Percentiles rank a stretch among this genome's conserved stretches.
Evolutionary conservation across 2,797 vertebrate genomes (phyloP).

Genomic region (Arctocebus calabarensis): DNA sequence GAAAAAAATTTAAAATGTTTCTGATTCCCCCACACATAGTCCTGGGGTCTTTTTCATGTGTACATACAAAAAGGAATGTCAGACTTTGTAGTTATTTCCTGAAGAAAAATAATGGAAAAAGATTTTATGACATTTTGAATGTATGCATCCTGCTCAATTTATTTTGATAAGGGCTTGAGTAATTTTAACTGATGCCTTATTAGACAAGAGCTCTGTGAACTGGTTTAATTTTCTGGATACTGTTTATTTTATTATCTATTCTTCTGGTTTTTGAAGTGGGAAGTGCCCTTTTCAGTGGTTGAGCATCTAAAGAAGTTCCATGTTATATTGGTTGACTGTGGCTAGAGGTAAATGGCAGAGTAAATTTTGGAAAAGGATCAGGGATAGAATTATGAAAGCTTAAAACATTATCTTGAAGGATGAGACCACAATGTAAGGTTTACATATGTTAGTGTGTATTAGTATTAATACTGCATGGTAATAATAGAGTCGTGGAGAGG

Average conservation of each 20-base stretch:
- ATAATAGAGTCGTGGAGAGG: not conserved
- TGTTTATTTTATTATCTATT: slow-evolving; percentile 34
- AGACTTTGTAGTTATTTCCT: slow-evolving; percentile 51
- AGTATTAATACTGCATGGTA: not conserved
- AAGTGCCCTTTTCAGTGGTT: not conserved
- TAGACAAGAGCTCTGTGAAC: slow-evolving; percentile 37
- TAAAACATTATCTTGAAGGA: slow-evolving; percentile 46
- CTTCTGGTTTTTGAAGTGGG: slow-evolving; percentile 28
- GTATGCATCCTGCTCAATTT: not conserved
- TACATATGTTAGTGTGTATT: not conserved
- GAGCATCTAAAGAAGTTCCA: not conserved
- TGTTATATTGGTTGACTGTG: not conserved
- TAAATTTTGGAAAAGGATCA: slow-evolving; percentile 48
- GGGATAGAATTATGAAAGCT: slow-evolving; percentile 6
- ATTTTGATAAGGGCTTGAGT: slow-evolving; percentile 35
- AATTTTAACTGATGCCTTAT: slow-evolving; percentile 4
- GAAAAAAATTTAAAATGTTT: slow-evolving; percentile 44
- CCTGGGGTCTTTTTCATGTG: not conserved
- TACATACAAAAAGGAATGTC: not conserved
- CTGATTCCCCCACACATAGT: not conserved
- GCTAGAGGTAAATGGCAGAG: not conserved
- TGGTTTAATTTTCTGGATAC: slow-evolving; percentile 34
- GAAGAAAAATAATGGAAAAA: slow-evolving; percentile 46
- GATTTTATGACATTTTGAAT: slow-evolving; percentile 19
- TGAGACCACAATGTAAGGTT: not conserved